These are phyloP conservation scores for Chloroclystis v-ata DNA, from an alignment of 2,888 invertebrate genomes.

Conservation along the genomic window DNA sequence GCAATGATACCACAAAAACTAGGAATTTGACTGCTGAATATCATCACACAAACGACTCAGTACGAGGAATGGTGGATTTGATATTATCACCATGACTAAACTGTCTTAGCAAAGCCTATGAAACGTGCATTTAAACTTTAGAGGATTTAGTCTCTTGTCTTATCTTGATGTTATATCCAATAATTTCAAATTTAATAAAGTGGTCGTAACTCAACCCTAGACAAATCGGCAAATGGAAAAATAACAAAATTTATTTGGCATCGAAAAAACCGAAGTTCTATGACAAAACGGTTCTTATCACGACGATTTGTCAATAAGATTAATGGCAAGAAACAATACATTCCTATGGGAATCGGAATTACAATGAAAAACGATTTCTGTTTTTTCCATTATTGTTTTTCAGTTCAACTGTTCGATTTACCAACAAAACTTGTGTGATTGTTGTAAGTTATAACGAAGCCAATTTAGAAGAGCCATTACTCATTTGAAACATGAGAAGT, in stretches of 20 bases:
- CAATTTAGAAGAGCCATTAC: too few relatives aligned
- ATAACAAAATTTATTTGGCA: conserved; percentile 15
- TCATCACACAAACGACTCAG: too few relatives aligned
- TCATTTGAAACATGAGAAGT: too few relatives aligned
- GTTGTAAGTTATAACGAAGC: neutral
- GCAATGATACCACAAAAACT: too few relatives aligned
- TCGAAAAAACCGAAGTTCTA: conserved; percentile 33
- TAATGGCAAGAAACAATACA: conserved; percentile 34
- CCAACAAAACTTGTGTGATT: neutral
- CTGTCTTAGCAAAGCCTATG: too few relatives aligned
- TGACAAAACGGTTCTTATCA: conserved; percentile 35
- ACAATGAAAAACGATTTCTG: conserved; percentile 26
- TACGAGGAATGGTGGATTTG: too few relatives aligned
- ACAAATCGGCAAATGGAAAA: conserved; percentile 9
- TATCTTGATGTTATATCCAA: too few relatives aligned
- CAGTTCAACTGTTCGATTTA: conserved; percentile 1
- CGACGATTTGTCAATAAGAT: conserved; percentile 41
- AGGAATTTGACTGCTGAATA: too few relatives aligned
- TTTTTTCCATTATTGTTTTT: conserved; percentile 21
- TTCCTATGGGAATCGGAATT: conserved; percentile 25
- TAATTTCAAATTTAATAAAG: too few relatives aligned
- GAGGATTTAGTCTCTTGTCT: too few relatives aligned
- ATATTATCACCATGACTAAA: too few relatives aligned
- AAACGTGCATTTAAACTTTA: too few relatives aligned
- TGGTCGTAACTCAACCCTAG: neutral